Evolutionary conservation across 2,888 invertebrate genomes (phyloP).

Genomic region (Caenorhabditis imperialis): DNA sequence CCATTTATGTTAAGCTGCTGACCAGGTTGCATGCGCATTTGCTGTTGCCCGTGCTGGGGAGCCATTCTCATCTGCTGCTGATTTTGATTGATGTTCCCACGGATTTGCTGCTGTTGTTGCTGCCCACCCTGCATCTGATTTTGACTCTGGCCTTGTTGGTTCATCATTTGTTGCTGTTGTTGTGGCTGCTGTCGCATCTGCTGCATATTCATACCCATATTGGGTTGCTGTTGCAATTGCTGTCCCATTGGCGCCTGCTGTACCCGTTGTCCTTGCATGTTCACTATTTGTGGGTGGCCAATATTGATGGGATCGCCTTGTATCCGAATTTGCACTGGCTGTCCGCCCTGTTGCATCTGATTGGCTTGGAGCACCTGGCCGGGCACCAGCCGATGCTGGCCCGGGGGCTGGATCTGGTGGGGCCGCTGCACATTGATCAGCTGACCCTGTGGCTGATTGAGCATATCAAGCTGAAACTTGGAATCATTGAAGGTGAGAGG

Average conservation of each 20-base stretch:
- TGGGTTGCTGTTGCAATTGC: not conserved
- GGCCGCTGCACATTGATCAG: conserved; percentile 36
- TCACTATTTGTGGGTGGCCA: conserved; percentile 8
- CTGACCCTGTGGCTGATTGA: conserved; percentile 29
- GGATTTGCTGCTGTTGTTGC: not conserved
- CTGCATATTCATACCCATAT: not conserved
- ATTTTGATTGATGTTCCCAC: not conserved
- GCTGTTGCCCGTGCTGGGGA: conserved; percentile 1
- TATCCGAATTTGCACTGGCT: conserved; percentile 8
- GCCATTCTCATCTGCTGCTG: not conserved
- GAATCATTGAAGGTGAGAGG: not conserved
- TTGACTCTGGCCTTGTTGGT: conserved; percentile 15
- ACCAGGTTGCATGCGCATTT: not conserved
- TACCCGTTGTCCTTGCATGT: conserved; percentile 11
- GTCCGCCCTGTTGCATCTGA: conserved; percentile 19
- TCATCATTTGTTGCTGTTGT: conserved; percentile 21
- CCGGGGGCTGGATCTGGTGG: conserved; percentile 38
- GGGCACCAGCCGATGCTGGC: conserved; percentile 13
- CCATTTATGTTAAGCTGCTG: conserved; percentile 4
- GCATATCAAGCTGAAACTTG: conserved; percentile 29
- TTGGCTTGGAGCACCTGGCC: conserved; percentile 12
- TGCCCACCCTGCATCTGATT: conserved; percentile 1
- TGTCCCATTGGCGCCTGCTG: not conserved
- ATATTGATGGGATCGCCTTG: conserved; percentile 16
- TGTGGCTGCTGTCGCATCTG: conserved; percentile 13